phyloP scores from a whole-genome alignment of 2,797 vertebrate species.

The Rallus crepitans region DNA sequence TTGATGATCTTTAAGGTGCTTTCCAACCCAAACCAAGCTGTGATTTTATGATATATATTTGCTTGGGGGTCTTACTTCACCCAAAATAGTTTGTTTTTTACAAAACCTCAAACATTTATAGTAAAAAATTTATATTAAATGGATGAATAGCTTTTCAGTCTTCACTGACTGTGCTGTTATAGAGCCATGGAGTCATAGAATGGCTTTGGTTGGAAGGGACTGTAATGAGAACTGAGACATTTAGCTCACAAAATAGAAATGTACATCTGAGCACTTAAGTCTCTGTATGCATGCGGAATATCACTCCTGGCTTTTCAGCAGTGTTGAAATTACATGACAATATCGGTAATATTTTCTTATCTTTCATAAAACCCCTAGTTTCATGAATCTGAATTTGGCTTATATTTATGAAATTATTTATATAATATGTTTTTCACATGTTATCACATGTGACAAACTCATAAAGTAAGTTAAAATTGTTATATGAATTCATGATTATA shows the following conservation, averaged over 20 bases:
- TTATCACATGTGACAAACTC: not conserved
- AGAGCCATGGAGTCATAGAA: too few relatives aligned
- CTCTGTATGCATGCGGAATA: not conserved
- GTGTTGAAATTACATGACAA: not conserved
- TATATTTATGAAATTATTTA: not conserved
- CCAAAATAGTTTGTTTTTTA: not conserved
- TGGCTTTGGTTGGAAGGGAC: too few relatives aligned
- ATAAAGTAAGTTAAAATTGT: not conserved
- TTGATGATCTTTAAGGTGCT: too few relatives aligned
- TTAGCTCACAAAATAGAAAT: not conserved
- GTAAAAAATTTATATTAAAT: not conserved
- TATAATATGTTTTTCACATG: too few relatives aligned
- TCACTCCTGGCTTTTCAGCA: not conserved
- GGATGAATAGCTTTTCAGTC: not conserved
- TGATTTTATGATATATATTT: not conserved
- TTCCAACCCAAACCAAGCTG: too few relatives aligned
- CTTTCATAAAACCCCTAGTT: not conserved
- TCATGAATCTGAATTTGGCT: not conserved
- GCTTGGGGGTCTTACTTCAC: not conserved
- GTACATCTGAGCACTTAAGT: not conserved
- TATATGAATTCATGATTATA: too few relatives aligned
- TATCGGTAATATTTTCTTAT: not conserved
- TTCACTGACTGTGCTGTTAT: not conserved
- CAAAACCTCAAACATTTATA: not conserved
- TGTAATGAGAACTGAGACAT: not conserved